A percentile compares a stretch with the other conserved stretches of the same genome.
Conservation (phyloP, 2,113 vertebrate genomes). For the Myiagra hebetior region DNA sequence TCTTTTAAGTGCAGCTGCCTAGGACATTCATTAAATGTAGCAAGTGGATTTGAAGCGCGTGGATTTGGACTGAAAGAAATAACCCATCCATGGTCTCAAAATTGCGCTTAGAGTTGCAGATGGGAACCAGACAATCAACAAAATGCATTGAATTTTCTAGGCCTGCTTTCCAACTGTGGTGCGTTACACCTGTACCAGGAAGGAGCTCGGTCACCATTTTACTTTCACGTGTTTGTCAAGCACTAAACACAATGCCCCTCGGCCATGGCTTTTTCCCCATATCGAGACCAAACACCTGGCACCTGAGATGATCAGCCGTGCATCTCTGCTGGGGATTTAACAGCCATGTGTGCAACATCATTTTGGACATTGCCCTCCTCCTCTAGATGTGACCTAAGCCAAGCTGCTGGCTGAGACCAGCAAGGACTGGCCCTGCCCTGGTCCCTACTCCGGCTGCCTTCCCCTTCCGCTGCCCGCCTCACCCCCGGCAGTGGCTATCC, state of each 20-base stretch:
- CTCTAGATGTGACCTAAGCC: neutral
- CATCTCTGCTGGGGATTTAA: neutral
- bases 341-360: neutral
- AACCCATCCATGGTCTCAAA: neutral
- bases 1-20: neutral
- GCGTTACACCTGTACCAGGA: neutral
- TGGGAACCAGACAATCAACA: neutral
- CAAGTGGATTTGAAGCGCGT: neutral
- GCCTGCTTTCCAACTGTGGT: neutral
- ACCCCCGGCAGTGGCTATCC: too few species aligned
- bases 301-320: neutral
- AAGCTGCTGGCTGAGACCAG: neutral
- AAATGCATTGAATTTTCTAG: neutral
- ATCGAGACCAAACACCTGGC: neutral
- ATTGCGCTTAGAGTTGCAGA: neutral
- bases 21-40: neutral
- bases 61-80: neutral
- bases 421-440: neutral
- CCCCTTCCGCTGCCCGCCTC: neutral
- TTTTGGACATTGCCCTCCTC: neutral
- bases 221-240: neutral
- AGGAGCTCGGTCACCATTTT: neutral
- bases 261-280: accelerated
- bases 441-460: neutral
- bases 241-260: neutral